These are phyloP conservation scores for Trichopria drosophilae DNA, from an alignment of 2,888 invertebrate species.

Conservation along the genomic window DNA sequence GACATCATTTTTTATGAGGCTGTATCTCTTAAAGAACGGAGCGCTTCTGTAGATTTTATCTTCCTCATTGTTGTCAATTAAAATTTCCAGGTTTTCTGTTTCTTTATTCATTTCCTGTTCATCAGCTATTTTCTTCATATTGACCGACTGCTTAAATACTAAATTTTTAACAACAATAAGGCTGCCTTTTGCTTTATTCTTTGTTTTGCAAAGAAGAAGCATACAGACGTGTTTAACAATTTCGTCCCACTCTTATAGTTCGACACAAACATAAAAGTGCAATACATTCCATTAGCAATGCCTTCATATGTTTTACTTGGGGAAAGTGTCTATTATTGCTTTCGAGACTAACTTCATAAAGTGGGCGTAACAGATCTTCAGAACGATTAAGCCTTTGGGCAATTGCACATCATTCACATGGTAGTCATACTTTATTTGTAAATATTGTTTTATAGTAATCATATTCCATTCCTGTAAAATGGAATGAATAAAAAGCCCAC, in stretches of 20 bases:
- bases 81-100: conserved; percentile 3
- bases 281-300: conserved; percentile 28
- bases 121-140: not conserved
- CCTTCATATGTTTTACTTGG: conserved; percentile 16
- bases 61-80: not conserved
- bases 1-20: not conserved
- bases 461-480: conserved; percentile 17
- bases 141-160: too few species aligned
- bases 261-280: conserved; percentile 23
- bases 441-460: conserved; percentile 17
- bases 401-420: not conserved
- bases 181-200: conserved; percentile 5
- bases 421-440: conserved; percentile 18
- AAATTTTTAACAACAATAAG: not conserved
- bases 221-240: conserved; percentile 20
- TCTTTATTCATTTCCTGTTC: conserved; percentile 6
- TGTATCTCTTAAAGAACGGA: conserved; percentile 17
- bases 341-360: conserved; percentile 25
- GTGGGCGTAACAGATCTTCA: conserved; percentile 31
- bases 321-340: conserved; percentile 18
- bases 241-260: conserved; percentile 16
- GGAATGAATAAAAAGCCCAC: conserved; percentile 24
- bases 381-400: conserved; percentile 2
- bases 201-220: conserved; percentile 6
- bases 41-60: conserved; percentile 14